Evolutionary conservation across 2,113 vertebrate genomes (phyloP).

Genomic region (Sarotherodon lohbergeri): DNA sequence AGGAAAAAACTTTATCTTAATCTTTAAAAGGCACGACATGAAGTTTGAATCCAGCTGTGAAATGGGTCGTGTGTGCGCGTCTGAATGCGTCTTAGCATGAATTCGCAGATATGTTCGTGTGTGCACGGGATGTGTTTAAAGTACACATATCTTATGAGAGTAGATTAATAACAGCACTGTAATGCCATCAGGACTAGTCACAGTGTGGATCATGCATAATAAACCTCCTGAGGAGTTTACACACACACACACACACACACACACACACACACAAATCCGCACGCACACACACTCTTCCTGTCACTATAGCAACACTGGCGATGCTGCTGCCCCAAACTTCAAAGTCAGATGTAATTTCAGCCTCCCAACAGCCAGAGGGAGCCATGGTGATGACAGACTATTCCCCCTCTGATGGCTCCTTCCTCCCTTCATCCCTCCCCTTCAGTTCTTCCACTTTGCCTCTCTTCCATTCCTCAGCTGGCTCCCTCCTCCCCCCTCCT

Average conservation of each 20-base stretch:
- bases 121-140: slow-evolving; percentile 40
- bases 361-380: slow-evolving; percentile 93
- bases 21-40: slow-evolving; percentile 62
- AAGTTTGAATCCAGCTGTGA: slow-evolving; percentile 59
- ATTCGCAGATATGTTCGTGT: background rate
- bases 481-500: background rate
- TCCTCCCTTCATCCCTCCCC: slow-evolving; percentile 1
- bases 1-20: slow-evolving; percentile 63
- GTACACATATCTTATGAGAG: slow-evolving; percentile 59
- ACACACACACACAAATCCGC: too few relatives aligned
- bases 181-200: slow-evolving; percentile 70
- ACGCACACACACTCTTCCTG: slow-evolving; percentile 2
- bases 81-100: slow-evolving; percentile 2
- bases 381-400: slow-evolving; percentile 75
- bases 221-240: slow-evolving; percentile 62
- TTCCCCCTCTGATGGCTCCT: slow-evolving; percentile 4
- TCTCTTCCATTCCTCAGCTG: background rate
- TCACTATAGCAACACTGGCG: slow-evolving; percentile 87
- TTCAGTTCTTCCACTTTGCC: background rate
- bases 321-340: slow-evolving; percentile 81
- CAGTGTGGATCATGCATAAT: slow-evolving; percentile 66
- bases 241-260: background rate
- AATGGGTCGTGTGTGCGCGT: slow-evolving; percentile 26
- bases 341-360: slow-evolving; percentile 98
- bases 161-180: slow-evolving; percentile 67